phyloP scores from a whole-genome alignment of 2,113 vertebrate genomes.

The Zapornia atra region DNA sequence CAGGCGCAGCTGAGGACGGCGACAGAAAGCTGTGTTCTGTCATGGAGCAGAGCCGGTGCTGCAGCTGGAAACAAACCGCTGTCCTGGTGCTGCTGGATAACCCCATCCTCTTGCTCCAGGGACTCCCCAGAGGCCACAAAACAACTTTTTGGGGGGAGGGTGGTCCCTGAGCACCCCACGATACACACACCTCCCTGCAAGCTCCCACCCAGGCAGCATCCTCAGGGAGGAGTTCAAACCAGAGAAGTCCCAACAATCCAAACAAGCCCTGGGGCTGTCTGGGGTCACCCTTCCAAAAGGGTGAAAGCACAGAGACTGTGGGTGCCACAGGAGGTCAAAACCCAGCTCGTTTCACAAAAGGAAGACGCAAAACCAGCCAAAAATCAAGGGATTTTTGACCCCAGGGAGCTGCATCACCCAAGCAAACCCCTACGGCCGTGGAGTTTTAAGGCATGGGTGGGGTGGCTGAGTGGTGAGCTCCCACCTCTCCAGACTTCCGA shows the following conservation, averaged over 20 bases:
- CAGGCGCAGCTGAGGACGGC: rapidly evolving
- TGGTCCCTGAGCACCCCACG: rapidly evolving
- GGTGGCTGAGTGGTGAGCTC: rapidly evolving
- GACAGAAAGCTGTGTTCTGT: rapidly evolving
- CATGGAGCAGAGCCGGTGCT: rapidly evolving
- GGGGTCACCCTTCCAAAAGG: not conserved
- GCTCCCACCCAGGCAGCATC: not conserved
- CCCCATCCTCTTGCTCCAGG: rapidly evolving
- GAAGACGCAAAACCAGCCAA: not conserved
- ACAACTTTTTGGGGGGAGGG: too few species aligned
- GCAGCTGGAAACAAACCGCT: not conserved
- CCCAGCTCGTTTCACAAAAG: not conserved
- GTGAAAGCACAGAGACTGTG: not conserved
- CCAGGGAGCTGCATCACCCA: too few species aligned
- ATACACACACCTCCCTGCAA: rapidly evolving
- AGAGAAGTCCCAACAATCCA: not conserved
- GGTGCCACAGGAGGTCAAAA: not conserved
- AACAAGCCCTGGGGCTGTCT: not conserved
- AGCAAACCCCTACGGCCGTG: rapidly evolving
- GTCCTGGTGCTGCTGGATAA: not conserved
- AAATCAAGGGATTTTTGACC: rapidly evolving
- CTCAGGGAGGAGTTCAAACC: not conserved
- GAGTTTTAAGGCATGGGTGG: not conserved
- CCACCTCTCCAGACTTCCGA: not conserved
- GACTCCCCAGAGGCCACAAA: not conserved